A percentile compares a stretch with the other conserved stretches of the same genome.
Evolutionary conservation across 2,888 invertebrate genomes (phyloP).

Genomic region (Alsophila aescularia): DNA sequence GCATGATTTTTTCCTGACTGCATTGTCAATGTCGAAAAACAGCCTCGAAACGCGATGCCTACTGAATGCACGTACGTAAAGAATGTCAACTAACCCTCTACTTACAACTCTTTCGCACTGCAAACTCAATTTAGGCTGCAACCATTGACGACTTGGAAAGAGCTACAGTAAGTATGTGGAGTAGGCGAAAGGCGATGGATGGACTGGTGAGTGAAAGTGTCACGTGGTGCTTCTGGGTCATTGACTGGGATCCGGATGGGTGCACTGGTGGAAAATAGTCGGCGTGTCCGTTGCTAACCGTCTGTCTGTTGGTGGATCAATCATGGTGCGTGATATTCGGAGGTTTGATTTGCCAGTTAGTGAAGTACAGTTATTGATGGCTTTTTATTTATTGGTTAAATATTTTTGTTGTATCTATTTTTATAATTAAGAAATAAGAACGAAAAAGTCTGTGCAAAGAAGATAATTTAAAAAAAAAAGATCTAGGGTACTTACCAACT

Average conservation of each 20-base stretch:
- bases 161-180: background rate
- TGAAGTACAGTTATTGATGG: background rate
- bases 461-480: no score
- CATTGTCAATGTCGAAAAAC: slow-evolving; percentile 58
- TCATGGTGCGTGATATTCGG: background rate
- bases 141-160: slow-evolving; percentile 12
- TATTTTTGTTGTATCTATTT: no score
- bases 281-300: slow-evolving; percentile 31
- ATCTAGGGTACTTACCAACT: no score
- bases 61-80: slow-evolving; percentile 21
- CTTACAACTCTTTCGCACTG: slow-evolving; percentile 13
- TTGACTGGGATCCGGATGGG: slow-evolving; percentile 52
- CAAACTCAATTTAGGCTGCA: background rate
- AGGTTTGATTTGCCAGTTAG: background rate
- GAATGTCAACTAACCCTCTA: slow-evolving; percentile 26
- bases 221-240: slow-evolving; percentile 47
- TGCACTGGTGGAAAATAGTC: slow-evolving; percentile 51
- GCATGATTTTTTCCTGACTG: slow-evolving; percentile 32
- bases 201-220: slow-evolving; percentile 45
- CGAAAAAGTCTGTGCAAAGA: no score
- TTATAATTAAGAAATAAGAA: no score
- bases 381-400: background rate
- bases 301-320: slow-evolving; percentile 3
- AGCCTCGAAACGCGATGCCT: slow-evolving; percentile 38
- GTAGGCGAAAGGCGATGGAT: slow-evolving; percentile 28